Evolutionary conservation across 2,113 vertebrate genomes (phyloP).

Genomic region (Smithornis capensis): DNA sequence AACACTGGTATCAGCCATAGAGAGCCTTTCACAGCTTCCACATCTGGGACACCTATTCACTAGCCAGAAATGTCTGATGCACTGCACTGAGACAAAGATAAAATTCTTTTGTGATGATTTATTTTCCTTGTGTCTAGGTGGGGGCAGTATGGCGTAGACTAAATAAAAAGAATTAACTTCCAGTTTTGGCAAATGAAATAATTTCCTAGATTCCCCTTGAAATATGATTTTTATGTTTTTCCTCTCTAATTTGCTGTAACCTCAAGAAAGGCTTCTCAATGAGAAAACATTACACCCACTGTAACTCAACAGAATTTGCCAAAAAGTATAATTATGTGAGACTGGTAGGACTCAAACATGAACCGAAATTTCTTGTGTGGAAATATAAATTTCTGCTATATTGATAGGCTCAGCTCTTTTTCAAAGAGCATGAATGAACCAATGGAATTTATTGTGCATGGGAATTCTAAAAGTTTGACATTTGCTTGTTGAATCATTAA

Average conservation of each 20-base stretch:
- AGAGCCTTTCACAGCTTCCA: background rate
- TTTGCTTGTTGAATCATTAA: constrained; percentile 49
- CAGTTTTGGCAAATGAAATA: background rate
- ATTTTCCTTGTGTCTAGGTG: background rate
- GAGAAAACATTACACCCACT: constrained; percentile 18
- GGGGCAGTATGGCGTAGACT: background rate
- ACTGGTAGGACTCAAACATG: background rate
- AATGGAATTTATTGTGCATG: constrained; percentile 21
- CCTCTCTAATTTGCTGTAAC: background rate
- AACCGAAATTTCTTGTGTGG: background rate
- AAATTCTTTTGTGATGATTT: background rate
- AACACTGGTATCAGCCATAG: background rate
- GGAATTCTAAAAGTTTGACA: constrained; percentile 47
- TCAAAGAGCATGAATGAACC: background rate
- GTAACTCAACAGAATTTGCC: background rate
- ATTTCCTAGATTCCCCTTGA: background rate
- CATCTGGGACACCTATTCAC: background rate
- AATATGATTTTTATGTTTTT: background rate
- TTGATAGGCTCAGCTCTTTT: background rate
- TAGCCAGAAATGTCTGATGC: background rate
- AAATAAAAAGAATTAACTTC: background rate
- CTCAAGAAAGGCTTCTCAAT: background rate
- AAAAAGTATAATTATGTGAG: background rate
- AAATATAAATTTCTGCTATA: constrained; percentile 8
- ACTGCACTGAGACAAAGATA: background rate